Evolutionary conservation across 2,797 vertebrate species (phyloP).

Genomic region (Sciurus vulgaris): DNA sequence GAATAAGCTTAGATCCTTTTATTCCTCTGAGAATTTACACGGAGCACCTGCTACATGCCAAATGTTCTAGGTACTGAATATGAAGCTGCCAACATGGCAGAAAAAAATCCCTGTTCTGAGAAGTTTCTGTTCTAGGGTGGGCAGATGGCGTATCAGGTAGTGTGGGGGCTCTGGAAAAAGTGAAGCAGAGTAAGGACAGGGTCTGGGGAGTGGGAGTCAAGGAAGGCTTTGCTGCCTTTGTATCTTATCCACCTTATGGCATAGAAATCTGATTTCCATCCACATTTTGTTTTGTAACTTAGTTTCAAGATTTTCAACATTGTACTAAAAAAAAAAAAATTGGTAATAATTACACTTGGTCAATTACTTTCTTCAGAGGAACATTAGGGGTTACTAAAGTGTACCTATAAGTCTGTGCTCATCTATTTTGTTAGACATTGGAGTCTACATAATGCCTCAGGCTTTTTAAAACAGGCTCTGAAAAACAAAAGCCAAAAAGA

Average conservation of each 20-base stretch:
- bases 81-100: neutral
- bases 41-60: neutral
- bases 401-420: neutral
- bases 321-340: neutral
- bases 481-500: neutral
- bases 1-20: neutral
- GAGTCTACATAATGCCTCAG: neutral
- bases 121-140: neutral
- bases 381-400: neutral
- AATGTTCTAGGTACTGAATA: neutral
- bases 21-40: neutral
- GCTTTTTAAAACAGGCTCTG: neutral
- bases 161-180: neutral
- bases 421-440: neutral
- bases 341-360: neutral
- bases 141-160: neutral
- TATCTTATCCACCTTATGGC: neutral
- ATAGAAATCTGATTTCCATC: slow-evolving; percentile 19
- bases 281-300: neutral
- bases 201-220: neutral
- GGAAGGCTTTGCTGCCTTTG: neutral
- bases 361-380: neutral
- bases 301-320: slow-evolving; percentile 3
- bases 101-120: neutral
- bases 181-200: neutral